These are phyloP conservation scores for Tragelaphus imberbis DNA, from an alignment of 2,113 vertebrate genomes.

Conservation along the genomic window DNA sequence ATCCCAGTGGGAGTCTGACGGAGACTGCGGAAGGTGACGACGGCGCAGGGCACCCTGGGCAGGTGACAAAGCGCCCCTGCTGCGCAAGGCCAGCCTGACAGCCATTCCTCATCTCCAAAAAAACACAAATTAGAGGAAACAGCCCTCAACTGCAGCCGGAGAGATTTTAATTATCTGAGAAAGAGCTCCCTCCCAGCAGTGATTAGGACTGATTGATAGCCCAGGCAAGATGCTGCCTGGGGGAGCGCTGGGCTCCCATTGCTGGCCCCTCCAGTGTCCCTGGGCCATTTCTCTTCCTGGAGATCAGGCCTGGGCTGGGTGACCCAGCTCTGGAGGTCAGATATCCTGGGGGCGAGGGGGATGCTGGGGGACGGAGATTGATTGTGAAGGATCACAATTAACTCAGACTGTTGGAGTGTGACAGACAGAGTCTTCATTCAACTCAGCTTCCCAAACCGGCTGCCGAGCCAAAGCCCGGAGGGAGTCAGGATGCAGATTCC, in stretches of 20 bases:
- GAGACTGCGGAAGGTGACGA: background rate
- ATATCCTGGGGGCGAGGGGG: background rate
- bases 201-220: slow-evolving; percentile 62
- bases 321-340: slow-evolving; percentile 32
- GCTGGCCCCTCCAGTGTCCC: background rate
- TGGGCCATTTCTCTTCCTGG: background rate
- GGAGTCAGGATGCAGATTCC: background rate
- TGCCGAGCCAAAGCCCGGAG: background rate
- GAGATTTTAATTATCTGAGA: slow-evolving; percentile 64
- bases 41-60: background rate
- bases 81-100: background rate
- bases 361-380: background rate
- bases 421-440: background rate
- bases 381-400: background rate
- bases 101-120: slow-evolving; percentile 48
- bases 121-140: slow-evolving; percentile 67
- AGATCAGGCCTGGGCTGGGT: background rate
- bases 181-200: slow-evolving; percentile 50
- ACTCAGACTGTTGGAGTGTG: background rate
- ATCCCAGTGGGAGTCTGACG: background rate
- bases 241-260: background rate
- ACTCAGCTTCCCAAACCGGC: background rate
- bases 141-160: slow-evolving; percentile 28
- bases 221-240: background rate
- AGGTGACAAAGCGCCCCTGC: background rate